Percentiles rank a stretch among this genome's conserved stretches.
These are phyloP conservation scores for Limenitis camilla DNA, from an alignment of 2,888 invertebrate species.

Conservation along the genomic window DNA sequence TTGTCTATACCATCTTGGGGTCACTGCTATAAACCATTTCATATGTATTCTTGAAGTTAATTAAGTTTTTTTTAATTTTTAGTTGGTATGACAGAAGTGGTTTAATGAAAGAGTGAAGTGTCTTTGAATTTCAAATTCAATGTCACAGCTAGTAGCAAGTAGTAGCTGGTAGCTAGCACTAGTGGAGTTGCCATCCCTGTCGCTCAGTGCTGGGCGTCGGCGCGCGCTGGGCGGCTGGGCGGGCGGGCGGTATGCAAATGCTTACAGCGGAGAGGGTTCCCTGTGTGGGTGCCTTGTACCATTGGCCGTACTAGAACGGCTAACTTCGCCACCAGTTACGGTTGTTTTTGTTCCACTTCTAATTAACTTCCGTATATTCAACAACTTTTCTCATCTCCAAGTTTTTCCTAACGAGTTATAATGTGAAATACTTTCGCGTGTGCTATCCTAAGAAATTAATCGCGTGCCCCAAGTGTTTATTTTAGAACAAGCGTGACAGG, in stretches of 20 bases:
- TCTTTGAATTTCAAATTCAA: too few species aligned
- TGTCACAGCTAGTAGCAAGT: constrained; percentile 36
- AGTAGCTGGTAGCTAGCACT: constrained; percentile 24
- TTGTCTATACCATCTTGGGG: too few species aligned
- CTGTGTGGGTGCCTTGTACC: constrained; percentile 70
- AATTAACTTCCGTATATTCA: constrained; percentile 75
- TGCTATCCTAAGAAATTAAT: constrained; percentile 48
- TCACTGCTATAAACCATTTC: too few species aligned
- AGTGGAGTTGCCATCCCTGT: constrained; percentile 60
- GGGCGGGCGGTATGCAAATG: constrained; percentile 76
- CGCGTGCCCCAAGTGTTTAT: constrained; percentile 52
- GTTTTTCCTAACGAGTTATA: constrained; percentile 56
- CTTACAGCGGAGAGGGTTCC: constrained; percentile 55
- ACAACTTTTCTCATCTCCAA: constrained; percentile 72
- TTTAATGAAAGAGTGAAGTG: too few species aligned
- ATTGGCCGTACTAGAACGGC: constrained; percentile 74
- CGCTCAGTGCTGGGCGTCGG: constrained; percentile 68
- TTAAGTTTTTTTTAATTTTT: too few species aligned
- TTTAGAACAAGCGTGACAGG: constrained; percentile 45
- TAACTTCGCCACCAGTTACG: constrained; percentile 75
- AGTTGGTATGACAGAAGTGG: too few species aligned
- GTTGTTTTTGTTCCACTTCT: constrained; percentile 75
- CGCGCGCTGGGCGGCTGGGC: constrained; percentile 71
- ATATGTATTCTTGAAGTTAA: too few species aligned
- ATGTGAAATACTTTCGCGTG: constrained; percentile 63